Conservation (phyloP, 2,888 invertebrate genomes). For the Acronicta leporina region DNA sequence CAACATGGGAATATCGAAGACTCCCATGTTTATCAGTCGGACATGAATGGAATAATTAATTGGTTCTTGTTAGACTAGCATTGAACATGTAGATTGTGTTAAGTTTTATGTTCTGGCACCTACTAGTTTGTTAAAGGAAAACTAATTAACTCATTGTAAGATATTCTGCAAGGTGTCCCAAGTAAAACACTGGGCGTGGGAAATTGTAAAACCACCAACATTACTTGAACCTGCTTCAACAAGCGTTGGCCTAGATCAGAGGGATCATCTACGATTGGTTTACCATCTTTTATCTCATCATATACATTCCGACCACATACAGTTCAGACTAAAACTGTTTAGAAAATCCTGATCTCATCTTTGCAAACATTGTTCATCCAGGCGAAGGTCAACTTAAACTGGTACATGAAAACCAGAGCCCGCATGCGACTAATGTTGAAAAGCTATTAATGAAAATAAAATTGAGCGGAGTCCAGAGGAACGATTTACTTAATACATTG, state of each 20-base stretch:
- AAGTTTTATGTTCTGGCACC: conserved; percentile 35
- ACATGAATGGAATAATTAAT: conserved; percentile 50
- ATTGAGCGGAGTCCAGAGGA: conserved; percentile 78
- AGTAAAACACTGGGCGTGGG: conserved; percentile 41
- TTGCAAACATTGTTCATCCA: conserved; percentile 19
- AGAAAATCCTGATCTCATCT: conserved; percentile 18
- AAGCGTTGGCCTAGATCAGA: conserved; percentile 16
- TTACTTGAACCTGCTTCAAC: conserved; percentile 21
- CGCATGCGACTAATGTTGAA: conserved; percentile 68
- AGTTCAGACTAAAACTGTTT: conserved; percentile 23
- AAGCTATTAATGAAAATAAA: conserved; percentile 86
- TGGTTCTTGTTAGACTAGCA: conserved; percentile 29
- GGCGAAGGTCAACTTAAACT: conserved; percentile 34
- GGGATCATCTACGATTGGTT: conserved; percentile 23
- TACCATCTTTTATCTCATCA: conserved; percentile 33
- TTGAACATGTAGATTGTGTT: conserved; percentile 24
- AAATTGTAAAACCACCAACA: conserved; percentile 25
- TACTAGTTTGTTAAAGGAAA: conserved; percentile 19
- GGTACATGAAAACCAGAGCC: conserved; percentile 37
- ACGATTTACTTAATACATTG: conserved; percentile 87
- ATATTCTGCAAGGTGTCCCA: conserved; percentile 23
- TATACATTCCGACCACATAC: conserved; percentile 30
- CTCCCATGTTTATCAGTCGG: conserved; percentile 42
- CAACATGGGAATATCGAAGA: conserved; percentile 36
- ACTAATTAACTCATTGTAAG: conserved; percentile 39